These are phyloP conservation scores for Oscheius sp. DNA, from an alignment of 2,888 invertebrate species.

Conservation along the genomic window DNA sequence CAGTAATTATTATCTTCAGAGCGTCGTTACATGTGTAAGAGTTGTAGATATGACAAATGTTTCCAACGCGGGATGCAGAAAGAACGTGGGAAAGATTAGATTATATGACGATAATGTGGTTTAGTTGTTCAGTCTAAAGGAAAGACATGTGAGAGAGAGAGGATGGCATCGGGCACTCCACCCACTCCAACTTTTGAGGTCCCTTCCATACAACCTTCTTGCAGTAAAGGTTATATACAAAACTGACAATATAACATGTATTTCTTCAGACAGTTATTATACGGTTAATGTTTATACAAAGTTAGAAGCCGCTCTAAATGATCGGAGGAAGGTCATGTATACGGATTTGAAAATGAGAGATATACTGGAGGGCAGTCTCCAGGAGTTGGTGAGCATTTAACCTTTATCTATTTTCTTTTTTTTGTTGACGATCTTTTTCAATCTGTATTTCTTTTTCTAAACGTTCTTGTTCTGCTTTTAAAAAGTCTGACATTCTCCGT, in stretches of 20 bases:
- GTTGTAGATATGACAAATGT: slow-evolving; percentile 52
- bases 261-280: neutral
- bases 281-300: slow-evolving; percentile 32
- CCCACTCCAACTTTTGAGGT: slow-evolving; percentile 5
- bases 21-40: slow-evolving; percentile 52
- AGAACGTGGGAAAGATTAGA: slow-evolving; percentile 40
- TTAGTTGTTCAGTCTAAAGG: slow-evolving; percentile 24
- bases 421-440: too few species aligned
- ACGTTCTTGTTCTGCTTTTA: too few species aligned
- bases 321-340: slow-evolving; percentile 51
- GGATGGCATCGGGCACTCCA: slow-evolving; percentile 13
- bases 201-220: neutral
- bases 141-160: slow-evolving; percentile 13
- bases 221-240: slow-evolving; percentile 22
- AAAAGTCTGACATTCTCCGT: too few species aligned
- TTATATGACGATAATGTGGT: neutral
- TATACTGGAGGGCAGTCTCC: slow-evolving; percentile 32
- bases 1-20: slow-evolving; percentile 33
- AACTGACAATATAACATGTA: too few species aligned
- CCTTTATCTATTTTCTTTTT: too few species aligned
- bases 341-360: slow-evolving; percentile 47
- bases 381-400: slow-evolving; percentile 9
- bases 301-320: slow-evolving; percentile 49
- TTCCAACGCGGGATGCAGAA: slow-evolving; percentile 50
- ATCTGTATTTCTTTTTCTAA: too few species aligned